Conservation (phyloP, 92 coral and sea anemone species). For the Epizoanthus illoricatus region DNA sequence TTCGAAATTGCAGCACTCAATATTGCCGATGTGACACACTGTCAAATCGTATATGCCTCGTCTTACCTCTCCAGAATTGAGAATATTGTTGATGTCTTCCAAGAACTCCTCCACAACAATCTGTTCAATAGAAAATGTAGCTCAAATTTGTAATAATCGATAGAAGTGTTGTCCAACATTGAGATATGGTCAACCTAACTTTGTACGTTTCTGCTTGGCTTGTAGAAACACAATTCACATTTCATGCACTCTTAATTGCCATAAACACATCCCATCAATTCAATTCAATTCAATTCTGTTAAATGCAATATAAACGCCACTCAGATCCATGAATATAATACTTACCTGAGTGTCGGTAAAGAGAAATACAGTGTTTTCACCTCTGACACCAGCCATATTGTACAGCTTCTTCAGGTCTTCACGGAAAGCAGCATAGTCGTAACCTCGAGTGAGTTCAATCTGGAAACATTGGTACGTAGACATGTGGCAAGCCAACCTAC, state of each 20-base stretch:
- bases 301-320: too few relatives aligned
- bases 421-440: slow-evolving; percentile 89
- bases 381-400: slow-evolving; percentile 88
- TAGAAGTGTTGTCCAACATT: too few relatives aligned
- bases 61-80: slow-evolving; percentile 96
- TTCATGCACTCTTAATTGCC: too few relatives aligned
- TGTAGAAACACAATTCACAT: too few relatives aligned
- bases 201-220: too few relatives aligned
- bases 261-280: too few relatives aligned
- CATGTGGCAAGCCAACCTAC: slow-evolving; percentile 96
- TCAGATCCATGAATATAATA: too few relatives aligned
- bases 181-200: too few relatives aligned
- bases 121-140: slow-evolving; percentile 38
- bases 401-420: slow-evolving; percentile 93
- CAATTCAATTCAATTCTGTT: too few relatives aligned
- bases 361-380: slow-evolving; percentile 90
- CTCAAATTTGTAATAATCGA: neutral
- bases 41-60: too few relatives aligned
- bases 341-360: slow-evolving; percentile 96
- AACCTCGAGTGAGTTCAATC: slow-evolving; percentile 97
- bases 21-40: neutral
- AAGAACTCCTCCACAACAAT: slow-evolving; percentile 98
- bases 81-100: slow-evolving; percentile 94
- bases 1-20: neutral
- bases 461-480: slow-evolving; percentile 94